Percentiles rank a stretch among this genome's conserved stretches.
Evolutionary conservation across 1,140 invertebrate genomes (phyloP).

Genomic region (Parapsyche elsis): DNA sequence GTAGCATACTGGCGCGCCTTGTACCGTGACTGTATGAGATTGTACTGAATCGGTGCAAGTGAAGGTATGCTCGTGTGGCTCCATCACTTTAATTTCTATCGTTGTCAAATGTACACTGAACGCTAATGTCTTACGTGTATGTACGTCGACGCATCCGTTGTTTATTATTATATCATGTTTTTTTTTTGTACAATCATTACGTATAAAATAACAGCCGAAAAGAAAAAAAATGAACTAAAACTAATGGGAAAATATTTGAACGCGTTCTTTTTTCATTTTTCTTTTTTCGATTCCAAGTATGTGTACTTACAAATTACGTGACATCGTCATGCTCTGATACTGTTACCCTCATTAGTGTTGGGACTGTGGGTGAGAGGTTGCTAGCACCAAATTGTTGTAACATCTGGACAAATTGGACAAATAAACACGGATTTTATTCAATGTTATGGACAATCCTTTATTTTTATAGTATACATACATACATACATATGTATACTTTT

Average conservation of each 20-base stretch:
- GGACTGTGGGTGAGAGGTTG: neutral
- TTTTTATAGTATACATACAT: neutral
- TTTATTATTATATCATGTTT: neutral
- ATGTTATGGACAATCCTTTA: neutral
- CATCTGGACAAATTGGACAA: slow-evolving; percentile 5
- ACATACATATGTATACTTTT: neutral
- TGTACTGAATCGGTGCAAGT: neutral
- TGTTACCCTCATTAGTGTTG: slow-evolving; percentile 36
- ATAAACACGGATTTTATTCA: neutral
- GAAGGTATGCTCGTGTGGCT: neutral
- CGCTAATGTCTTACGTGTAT: neutral
- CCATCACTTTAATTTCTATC: slow-evolving; percentile 1
- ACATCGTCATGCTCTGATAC: slow-evolving; percentile 44
- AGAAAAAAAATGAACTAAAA: neutral
- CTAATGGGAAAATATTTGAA: slow-evolving; percentile 13
- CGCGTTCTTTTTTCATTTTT: neutral
- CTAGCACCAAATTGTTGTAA: neutral
- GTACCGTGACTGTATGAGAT: neutral
- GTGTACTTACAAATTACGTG: slow-evolving; percentile 34
- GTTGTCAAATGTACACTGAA: slow-evolving; percentile 4
- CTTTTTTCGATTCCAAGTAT: neutral
- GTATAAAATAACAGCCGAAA: neutral
- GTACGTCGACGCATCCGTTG: neutral
- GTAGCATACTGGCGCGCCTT: neutral
- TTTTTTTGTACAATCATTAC: slow-evolving; percentile 1